A percentile compares a stretch with the other conserved stretches of the same genome.
phyloP scores from a whole-genome alignment of 2,888 invertebrate genomes.

The Teleogryllus oceanicus region DNA sequence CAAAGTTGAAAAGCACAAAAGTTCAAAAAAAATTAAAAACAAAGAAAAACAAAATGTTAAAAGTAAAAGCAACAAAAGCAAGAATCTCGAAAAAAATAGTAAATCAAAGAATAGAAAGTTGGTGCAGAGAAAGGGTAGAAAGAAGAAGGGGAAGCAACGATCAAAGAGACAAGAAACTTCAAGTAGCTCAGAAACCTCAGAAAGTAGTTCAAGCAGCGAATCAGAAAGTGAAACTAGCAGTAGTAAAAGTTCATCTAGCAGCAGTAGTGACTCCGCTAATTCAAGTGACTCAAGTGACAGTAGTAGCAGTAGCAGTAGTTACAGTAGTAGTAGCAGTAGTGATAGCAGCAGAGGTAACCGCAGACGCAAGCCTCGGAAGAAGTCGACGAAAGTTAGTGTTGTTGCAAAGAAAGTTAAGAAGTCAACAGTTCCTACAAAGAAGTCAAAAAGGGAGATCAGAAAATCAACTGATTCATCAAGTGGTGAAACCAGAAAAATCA shows the following conservation, averaged over 20 bases:
- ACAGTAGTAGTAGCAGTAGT: conserved; percentile 23
- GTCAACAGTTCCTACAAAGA: not conserved
- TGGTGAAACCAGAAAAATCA: not conserved
- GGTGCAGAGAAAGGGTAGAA: conserved; percentile 28
- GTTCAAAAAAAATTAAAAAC: not conserved
- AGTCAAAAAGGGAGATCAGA: not conserved
- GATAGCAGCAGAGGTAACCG: not conserved
- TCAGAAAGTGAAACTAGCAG: conserved; percentile 39
- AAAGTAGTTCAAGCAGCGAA: conserved; percentile 40
- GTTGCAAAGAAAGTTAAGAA: conserved; percentile 26
- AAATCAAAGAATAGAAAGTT: conserved; percentile 23
- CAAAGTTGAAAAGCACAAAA: conserved; percentile 27
- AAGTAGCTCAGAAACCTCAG: conserved; percentile 35
- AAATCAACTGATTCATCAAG: not conserved
- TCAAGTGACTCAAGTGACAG: conserved; percentile 35
- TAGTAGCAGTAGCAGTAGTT: conserved; percentile 33
- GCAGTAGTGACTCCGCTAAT: conserved; percentile 34
- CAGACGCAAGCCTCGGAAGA: not conserved
- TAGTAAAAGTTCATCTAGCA: conserved; percentile 37
- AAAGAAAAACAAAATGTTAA: conserved; percentile 27
- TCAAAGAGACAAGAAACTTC: conserved; percentile 21
- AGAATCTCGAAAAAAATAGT: conserved; percentile 26
- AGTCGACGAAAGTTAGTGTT: not conserved
- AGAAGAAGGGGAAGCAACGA: conserved; percentile 33
- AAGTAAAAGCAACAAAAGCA: conserved; percentile 24